phyloP scores from a whole-genome alignment of 23 tunicate genomes.

The Oikopleura dioica region DNA sequence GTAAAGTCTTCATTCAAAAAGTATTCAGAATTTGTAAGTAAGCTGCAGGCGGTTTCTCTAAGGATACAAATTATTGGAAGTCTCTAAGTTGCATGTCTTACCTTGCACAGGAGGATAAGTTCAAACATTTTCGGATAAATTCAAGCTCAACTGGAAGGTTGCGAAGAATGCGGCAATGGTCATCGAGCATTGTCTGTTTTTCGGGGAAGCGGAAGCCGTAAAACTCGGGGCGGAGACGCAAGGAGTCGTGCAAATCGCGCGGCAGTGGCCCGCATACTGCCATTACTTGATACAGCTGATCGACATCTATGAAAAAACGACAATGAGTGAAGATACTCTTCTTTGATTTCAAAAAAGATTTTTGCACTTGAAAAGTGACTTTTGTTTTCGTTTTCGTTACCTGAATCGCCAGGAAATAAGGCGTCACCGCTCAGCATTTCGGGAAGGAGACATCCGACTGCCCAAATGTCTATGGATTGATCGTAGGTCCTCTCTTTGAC shows the following conservation, averaged over 20 bases:
- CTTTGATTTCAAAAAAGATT: too few relatives aligned
- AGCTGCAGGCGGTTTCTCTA: neutral
- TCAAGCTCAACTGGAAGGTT: too few relatives aligned
- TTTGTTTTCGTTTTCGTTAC: neutral
- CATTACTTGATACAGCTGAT: constrained; percentile 71
- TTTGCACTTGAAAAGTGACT: too few relatives aligned
- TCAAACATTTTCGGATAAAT: too few relatives aligned
- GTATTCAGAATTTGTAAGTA: neutral
- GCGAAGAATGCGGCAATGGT: too few relatives aligned
- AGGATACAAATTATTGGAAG: too few relatives aligned
- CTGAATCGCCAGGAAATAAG: constrained; percentile 83
- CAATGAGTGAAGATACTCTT: too few relatives aligned
- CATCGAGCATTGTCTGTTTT: too few relatives aligned
- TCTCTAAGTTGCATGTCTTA: too few relatives aligned
- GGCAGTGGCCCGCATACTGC: neutral
- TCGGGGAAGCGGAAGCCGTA: neutral
- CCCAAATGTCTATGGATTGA: constrained; percentile 88
- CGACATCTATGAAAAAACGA: constrained; percentile 54
- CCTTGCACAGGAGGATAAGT: too few relatives aligned
- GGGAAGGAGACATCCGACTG: constrained; percentile 68
- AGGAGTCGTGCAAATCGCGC: neutral
- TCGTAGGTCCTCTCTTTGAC: constrained; percentile 92
- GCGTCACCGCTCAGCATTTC: constrained; percentile 93
- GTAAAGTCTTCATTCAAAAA: neutral
- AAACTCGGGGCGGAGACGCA: neutral